Percentiles rank a stretch among this genome's conserved stretches.
phyloP scores from a whole-genome alignment of 1,140 invertebrate genomes.

The Sinonovacula constricta region DNA sequence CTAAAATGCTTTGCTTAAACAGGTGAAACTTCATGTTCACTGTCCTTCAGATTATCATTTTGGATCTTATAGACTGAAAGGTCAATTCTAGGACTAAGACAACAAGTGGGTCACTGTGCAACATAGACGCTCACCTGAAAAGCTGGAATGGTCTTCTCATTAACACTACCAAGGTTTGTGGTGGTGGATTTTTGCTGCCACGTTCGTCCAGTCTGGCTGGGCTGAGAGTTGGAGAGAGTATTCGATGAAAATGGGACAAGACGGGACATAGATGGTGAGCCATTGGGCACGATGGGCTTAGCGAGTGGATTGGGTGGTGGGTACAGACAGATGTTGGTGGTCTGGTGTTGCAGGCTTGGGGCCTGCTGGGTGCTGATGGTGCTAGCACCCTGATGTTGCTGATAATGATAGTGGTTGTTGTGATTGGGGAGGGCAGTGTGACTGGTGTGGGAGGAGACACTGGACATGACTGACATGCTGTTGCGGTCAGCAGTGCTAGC shows the following conservation, averaged over 20 bases:
- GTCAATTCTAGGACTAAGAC: too few relatives aligned
- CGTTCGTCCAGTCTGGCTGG: slow-evolving; percentile 38
- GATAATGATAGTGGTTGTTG: neutral
- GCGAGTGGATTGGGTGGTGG: slow-evolving; percentile 51
- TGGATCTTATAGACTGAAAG: too few relatives aligned
- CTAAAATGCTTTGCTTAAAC: too few relatives aligned
- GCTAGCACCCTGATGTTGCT: slow-evolving; percentile 3
- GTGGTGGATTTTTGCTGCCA: slow-evolving; percentile 54
- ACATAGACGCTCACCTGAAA: slow-evolving; percentile 65
- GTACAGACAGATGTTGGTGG: slow-evolving; percentile 48
- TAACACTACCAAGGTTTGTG: slow-evolving; percentile 53
- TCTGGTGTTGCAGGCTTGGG: slow-evolving; percentile 21
- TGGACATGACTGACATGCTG: slow-evolving; percentile 21
- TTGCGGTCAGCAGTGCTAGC: slow-evolving; percentile 4
- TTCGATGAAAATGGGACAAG: slow-evolving; percentile 33
- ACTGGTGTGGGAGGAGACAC: neutral
- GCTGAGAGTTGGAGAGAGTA: slow-evolving; percentile 58
- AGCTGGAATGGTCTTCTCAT: slow-evolving; percentile 58
- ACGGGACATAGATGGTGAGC: slow-evolving; percentile 19
- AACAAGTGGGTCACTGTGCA: too few relatives aligned
- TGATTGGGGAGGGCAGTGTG: neutral
- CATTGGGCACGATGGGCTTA: slow-evolving; percentile 40
- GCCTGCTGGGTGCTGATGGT: slow-evolving; percentile 2
- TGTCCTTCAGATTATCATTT: too few relatives aligned
- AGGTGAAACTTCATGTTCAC: too few relatives aligned